phyloP scores from a whole-genome alignment of 2,113 vertebrate species.

The Coryphaenoides rupestris region DNA sequence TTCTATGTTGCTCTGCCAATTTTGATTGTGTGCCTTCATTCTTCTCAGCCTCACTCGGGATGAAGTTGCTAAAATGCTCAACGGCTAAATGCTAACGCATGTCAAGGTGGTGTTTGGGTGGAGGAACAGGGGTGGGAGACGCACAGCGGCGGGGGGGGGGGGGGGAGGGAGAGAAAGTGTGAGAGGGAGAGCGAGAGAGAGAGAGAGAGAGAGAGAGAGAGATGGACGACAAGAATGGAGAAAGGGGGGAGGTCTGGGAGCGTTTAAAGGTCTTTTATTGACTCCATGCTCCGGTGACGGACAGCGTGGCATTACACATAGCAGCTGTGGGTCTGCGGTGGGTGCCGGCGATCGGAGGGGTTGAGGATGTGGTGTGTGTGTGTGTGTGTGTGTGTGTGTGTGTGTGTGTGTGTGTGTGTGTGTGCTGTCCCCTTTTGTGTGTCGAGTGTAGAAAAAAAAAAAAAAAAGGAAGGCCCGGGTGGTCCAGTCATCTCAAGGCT shows the following conservation, averaged over 20 bases:
- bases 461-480: no score
- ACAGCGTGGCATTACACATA: conserved; percentile 1
- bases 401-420: background rate
- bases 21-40: no score
- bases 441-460: no score
- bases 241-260: conserved; percentile 28
- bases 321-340: conserved; percentile 17
- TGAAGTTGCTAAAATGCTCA: no score
- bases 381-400: background rate
- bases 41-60: no score
- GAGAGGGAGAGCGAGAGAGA: background rate
- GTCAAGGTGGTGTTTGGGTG: background rate
- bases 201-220: background rate
- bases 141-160: no score
- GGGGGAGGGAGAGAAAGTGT: background rate
- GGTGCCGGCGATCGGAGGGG: conserved; percentile 18
- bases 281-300: conserved; percentile 23
- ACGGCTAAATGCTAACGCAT: no score
- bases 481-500: no score
- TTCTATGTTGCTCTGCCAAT: no score
- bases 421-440: background rate
- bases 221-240: background rate
- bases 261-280: conserved; percentile 23
- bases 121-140: background rate
- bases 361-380: conserved; percentile 1